Evolutionary conservation across 2,888 invertebrate species (phyloP).

Genomic region (Tridacna gigas): DNA sequence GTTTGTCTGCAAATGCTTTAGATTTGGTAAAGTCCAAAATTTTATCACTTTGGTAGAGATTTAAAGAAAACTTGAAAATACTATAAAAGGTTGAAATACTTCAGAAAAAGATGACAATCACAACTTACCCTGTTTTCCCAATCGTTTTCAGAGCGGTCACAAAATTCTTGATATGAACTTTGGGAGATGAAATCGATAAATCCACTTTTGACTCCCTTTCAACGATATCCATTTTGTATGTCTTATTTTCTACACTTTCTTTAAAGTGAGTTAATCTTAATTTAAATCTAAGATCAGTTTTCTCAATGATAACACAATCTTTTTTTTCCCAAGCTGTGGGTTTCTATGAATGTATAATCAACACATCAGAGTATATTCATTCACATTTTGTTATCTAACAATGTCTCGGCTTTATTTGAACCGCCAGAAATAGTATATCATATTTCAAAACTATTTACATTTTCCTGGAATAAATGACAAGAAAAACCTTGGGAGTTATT

Average conservation of each 20-base stretch:
- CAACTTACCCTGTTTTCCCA: slow-evolving; percentile 60
- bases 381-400: too few relatives aligned
- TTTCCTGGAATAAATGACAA: slow-evolving; percentile 8
- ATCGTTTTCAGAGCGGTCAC: slow-evolving; percentile 61
- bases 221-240: slow-evolving; percentile 4
- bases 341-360: too few relatives aligned
- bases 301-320: too few relatives aligned
- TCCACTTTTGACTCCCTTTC: slow-evolving; percentile 44
- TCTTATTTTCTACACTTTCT: neutral
- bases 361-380: too few relatives aligned
- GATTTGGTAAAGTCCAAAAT: too few relatives aligned
- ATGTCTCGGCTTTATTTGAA: too few relatives aligned
- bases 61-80: too few relatives aligned
- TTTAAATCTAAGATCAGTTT: too few relatives aligned
- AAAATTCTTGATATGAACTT: slow-evolving; percentile 61
- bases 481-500: neutral
- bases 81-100: too few relatives aligned
- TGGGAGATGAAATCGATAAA: slow-evolving; percentile 54
- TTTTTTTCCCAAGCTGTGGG: too few relatives aligned
- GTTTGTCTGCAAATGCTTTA: too few relatives aligned
- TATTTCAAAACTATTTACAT: slow-evolving; percentile 2
- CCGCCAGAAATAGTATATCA: slow-evolving; percentile 1
- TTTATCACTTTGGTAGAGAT: too few relatives aligned
- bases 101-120: neutral
- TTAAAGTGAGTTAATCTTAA: neutral